Evolutionary conservation across 2,888 invertebrate species (phyloP), one percentile per base, ranked within the genome.

Genomic region (Atethmia centrago): DNA sequence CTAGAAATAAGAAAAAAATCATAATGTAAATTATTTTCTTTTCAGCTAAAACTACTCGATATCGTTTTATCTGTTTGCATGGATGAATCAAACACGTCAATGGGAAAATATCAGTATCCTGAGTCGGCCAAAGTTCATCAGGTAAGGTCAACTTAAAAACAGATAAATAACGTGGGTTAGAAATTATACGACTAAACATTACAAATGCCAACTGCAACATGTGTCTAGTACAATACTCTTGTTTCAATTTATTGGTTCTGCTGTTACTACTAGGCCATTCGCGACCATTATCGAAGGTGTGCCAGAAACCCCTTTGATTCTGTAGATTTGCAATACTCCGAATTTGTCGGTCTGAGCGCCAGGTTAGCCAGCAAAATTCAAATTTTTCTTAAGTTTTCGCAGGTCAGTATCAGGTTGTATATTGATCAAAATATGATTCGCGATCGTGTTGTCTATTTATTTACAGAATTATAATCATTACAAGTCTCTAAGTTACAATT

Each of bases 61-160:
- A 98, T 98, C 79, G 98, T 99, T 90, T 98, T 99, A 97, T 97
- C 98, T 87, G 98, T 99, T 56, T 99, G 99, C 51, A 97, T 99
- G 91, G 99, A 99, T 89, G 99, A 99, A 91, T 98, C 99, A 0
- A 98, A 99, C 1, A 98, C 99, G 10, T 98, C 99, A 36, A 97
- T 99, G 63, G 99, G 99, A 86, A 99, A 99, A 95, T 99, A 99
- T 94, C 99, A 99, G 93, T 99, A 98, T 94, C 98, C 99, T 0
- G 99, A 99, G 93, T 97, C 99, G 61, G 98, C 98, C 64, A 99
- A 99, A 96, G 97, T 99, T 81, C 99, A 99, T 95, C 99, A 99
- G 95, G 98, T 97, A 85, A 83, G 70, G 47, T 47, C 2, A n/a
- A 61, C 16, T 47, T 28, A 9, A 31, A 47, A n/a, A 47, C 47